A percentile compares a stretch with the other conserved stretches of the same genome.
Evolutionary conservation across 2,888 invertebrate genomes (phyloP).

Genomic region (Chirona hameri): DNA sequence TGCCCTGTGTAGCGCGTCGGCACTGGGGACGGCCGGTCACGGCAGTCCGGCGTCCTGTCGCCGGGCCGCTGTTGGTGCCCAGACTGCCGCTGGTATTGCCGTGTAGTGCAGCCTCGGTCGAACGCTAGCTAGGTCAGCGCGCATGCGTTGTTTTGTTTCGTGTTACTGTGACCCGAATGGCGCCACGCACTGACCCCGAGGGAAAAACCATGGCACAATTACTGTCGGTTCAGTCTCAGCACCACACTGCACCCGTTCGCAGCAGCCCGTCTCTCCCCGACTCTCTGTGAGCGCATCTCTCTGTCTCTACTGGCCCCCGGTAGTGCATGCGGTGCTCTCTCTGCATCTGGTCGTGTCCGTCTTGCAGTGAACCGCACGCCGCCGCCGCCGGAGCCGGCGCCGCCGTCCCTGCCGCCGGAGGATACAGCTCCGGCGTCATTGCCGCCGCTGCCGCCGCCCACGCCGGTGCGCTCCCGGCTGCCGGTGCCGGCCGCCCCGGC

Average conservation of each 20-base stretch:
- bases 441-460: neutral
- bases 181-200: too few species aligned
- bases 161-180: too few species aligned
- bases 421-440: neutral
- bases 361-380: constrained; percentile 63
- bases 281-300: constrained; percentile 30
- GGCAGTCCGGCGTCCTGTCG: too few species aligned
- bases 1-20: too few species aligned
- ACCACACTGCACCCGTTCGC: neutral
- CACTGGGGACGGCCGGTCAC: too few species aligned
- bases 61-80: too few species aligned
- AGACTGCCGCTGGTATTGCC: too few species aligned
- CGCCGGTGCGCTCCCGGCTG: neutral
- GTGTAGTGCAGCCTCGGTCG: too few species aligned
- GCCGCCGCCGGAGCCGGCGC: constrained; percentile 45
- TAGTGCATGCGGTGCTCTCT: constrained; percentile 3
- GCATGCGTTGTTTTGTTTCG: too few species aligned
- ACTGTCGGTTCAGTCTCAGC: neutral
- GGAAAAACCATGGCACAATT: too few species aligned
- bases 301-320: constrained; percentile 32
- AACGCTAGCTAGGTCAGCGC: too few species aligned
- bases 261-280: neutral
- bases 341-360: constrained; percentile 41
- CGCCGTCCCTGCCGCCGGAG: neutral
- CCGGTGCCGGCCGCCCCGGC: neutral